These are phyloP conservation scores for Chrysopa pallens DNA, from an alignment of 1,140 invertebrate genomes.

Conservation along the genomic window DNA sequence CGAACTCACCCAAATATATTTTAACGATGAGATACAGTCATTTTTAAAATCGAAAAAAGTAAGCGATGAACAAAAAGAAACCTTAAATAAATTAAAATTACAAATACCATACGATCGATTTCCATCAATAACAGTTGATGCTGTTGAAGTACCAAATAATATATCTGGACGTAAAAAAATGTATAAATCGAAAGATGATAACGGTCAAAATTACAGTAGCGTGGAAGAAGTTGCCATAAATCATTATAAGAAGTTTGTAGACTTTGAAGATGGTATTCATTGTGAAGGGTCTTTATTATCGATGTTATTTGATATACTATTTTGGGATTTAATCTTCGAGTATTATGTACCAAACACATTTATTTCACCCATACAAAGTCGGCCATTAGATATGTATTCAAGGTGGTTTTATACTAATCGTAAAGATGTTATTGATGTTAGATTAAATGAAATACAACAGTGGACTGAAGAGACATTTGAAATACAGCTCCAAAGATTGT, in stretches of 20 bases:
- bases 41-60: too few species aligned
- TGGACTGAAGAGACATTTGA: neutral
- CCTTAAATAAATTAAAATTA: too few species aligned
- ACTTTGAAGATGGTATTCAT: slow-evolving; percentile 11
- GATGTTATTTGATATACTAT: slow-evolving; percentile 12
- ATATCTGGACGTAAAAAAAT: neutral
- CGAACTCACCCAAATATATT: too few species aligned
- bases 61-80: too few species aligned
- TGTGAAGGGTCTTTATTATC: slow-evolving; percentile 13
- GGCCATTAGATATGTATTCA: slow-evolving; percentile 14
- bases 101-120: too few species aligned
- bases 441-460: slow-evolving; percentile 4
- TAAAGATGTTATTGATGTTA: slow-evolving; percentile 11
- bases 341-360: slow-evolving; percentile 10
- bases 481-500: too few species aligned
- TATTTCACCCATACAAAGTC: slow-evolving; percentile 11
- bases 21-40: too few species aligned
- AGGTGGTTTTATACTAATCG: slow-evolving; percentile 15
- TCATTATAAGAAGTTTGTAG: slow-evolving; percentile 9
- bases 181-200: neutral
- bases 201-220: slow-evolving; percentile 1
- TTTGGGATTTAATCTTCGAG: slow-evolving; percentile 18
- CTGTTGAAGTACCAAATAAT: too few species aligned
- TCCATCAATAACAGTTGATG: too few species aligned
- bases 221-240: slow-evolving; percentile 12